A percentile compares a stretch with the other conserved stretches of the same genome.
These are phyloP conservation scores for Onthophagus sagittarius DNA, from an alignment of 2,888 invertebrate species.

Conservation along the genomic window DNA sequence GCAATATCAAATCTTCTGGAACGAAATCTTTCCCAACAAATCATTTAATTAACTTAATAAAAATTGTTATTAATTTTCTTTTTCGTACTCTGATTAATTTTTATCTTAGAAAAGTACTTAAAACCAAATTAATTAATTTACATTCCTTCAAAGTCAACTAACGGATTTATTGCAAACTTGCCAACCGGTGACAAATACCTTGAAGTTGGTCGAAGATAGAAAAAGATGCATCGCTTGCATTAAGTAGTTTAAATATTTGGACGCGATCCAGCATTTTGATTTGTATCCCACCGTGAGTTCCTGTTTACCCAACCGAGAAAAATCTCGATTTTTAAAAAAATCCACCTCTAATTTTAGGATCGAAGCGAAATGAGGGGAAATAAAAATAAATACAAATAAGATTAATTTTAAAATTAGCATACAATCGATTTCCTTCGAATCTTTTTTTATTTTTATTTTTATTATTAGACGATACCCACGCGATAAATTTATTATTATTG, in stretches of 20 bases:
- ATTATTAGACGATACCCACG: background rate
- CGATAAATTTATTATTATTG: background rate
- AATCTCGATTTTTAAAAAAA: background rate
- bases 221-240: background rate
- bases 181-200: background rate
- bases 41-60: no score
- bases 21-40: no score
- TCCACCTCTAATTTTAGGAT: background rate
- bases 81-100: background rate
- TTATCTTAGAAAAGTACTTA: background rate
- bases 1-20: no score
- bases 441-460: background rate
- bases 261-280: background rate
- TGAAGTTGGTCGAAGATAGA: background rate
- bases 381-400: no score
- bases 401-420: background rate
- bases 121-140: background rate
- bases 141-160: background rate
- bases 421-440: background rate
- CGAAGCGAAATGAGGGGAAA: no score
- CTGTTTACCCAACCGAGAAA: background rate
- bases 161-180: background rate
- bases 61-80: no score
- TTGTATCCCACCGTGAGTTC: background rate
- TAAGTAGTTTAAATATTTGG: background rate